A percentile compares a stretch with the other conserved stretches of the same genome.
Evolutionary conservation across 2,113 vertebrate genomes (phyloP).

Genomic region (Passer domesticus): DNA sequence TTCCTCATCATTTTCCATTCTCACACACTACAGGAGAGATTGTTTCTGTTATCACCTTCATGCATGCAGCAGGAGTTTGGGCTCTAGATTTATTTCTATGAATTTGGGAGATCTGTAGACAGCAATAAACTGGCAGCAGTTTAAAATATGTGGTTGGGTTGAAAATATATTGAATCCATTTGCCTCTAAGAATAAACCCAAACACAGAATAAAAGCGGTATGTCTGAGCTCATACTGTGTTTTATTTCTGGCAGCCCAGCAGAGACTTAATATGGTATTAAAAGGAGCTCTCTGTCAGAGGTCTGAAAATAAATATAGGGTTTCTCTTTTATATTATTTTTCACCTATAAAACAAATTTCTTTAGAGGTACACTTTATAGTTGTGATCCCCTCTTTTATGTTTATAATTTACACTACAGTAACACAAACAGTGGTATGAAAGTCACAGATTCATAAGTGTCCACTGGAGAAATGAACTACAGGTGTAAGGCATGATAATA

Average conservation of each 20-base stretch:
- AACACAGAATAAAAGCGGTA: conserved; percentile 38
- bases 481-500: not conserved
- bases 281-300: conserved; percentile 11
- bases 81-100: not conserved
- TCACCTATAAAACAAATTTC: not conserved
- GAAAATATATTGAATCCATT: not conserved
- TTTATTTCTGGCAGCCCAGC: conserved; percentile 27
- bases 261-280: conserved; percentile 21
- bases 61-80: not conserved
- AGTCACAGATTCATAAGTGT: not conserved
- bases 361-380: not conserved
- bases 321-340: conserved; percentile 7
- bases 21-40: not conserved
- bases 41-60: not conserved
- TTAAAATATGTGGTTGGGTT: conserved; percentile 5
- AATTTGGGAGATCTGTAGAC: not conserved
- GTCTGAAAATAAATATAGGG: conserved; percentile 14
- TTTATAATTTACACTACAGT: not conserved
- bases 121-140: not conserved
- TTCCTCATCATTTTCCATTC: not conserved
- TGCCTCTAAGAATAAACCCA: conserved; percentile 28
- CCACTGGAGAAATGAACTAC: not conserved
- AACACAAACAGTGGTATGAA: not conserved
- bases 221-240: conserved; percentile 23
- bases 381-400: not conserved